Conservation (phyloP, 2,113 vertebrate species). For the Sinosuthora webbiana region DNA sequence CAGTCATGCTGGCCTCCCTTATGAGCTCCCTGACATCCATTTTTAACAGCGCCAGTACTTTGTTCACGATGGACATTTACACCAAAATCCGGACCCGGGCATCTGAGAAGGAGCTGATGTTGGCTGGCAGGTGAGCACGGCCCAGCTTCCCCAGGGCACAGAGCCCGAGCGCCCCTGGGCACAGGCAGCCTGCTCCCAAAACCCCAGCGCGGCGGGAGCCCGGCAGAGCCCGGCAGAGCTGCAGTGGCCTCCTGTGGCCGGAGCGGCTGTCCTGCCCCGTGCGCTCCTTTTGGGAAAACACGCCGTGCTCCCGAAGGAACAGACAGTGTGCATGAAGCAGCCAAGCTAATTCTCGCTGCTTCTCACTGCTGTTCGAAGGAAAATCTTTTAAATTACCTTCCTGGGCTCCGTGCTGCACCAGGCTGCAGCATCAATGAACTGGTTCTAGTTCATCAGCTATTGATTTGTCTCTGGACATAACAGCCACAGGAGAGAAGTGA, state of each 20-base stretch:
- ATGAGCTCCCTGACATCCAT: slow-evolving; percentile 98
- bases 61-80: slow-evolving; percentile 97
- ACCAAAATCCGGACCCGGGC: slow-evolving; percentile 80
- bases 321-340: not conserved
- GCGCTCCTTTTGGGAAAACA: fast-evolving
- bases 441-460: not conserved
- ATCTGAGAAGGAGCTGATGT: slow-evolving; percentile 89
- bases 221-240: not conserved
- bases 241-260: not conserved
- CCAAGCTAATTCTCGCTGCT: not conserved
- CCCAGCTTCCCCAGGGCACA: fast-evolving
- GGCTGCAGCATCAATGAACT: not conserved
- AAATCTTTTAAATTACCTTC: not conserved
- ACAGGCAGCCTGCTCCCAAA: not conserved
- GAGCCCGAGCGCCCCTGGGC: fast-evolving
- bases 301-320: fast-evolving
- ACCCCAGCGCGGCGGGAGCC: fast-evolving
- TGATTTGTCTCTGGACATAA: not conserved
- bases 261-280: fast-evolving
- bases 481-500: not conserved
- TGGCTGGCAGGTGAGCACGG: slow-evolving; percentile 83
- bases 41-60: slow-evolving; percentile 95
- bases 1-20: slow-evolving; percentile 94
- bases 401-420: not conserved
- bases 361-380: not conserved